A percentile compares a stretch with the other conserved stretches of the same genome.
Conservation (phyloP, 30 jellyfish, hydroid and myxozoan genomes). For the Rhopilema esculentum region DNA sequence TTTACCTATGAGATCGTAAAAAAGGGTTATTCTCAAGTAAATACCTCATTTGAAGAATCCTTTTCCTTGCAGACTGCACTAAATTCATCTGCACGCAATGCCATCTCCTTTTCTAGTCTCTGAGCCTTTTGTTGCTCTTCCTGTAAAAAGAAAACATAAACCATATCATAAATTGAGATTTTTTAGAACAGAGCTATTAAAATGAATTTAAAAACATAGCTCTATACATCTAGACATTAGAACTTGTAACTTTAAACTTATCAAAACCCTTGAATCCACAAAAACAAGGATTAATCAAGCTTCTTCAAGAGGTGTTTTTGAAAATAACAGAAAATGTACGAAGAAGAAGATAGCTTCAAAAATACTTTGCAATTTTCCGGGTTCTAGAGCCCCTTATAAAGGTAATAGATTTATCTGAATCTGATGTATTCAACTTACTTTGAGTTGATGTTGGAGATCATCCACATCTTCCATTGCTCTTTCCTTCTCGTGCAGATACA, state of each 20-base stretch:
- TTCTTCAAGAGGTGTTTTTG: no score
- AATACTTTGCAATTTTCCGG: no score
- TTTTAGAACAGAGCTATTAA: no score
- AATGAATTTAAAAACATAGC: no score
- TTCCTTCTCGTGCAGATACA: constrained; percentile 6
- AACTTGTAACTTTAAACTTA: not conserved
- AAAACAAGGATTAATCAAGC: no score
- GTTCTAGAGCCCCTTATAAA: no score
- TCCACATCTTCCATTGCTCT: constrained; percentile 36
- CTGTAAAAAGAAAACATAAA: not conserved
- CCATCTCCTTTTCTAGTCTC: constrained; percentile 47
- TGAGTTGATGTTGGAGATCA: constrained; percentile 56
- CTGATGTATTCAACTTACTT: constrained; percentile 20
- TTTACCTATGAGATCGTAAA: no score
- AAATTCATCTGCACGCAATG: constrained; percentile 34
- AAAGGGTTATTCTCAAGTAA: no score
- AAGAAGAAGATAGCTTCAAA: not conserved
- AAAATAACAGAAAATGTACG: no score
- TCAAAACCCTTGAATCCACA: not conserved
- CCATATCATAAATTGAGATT: no score
- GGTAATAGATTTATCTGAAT: no score
- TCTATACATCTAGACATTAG: no score
- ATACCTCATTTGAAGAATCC: constrained; percentile 31
- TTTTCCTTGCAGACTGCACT: constrained; percentile 30
- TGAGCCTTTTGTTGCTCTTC: constrained; percentile 36